Evolutionary conservation across 2,113 vertebrate species (phyloP), one percentile per base, ranked within the genome.

Genomic region (Illadopsis cleaveri): DNA sequence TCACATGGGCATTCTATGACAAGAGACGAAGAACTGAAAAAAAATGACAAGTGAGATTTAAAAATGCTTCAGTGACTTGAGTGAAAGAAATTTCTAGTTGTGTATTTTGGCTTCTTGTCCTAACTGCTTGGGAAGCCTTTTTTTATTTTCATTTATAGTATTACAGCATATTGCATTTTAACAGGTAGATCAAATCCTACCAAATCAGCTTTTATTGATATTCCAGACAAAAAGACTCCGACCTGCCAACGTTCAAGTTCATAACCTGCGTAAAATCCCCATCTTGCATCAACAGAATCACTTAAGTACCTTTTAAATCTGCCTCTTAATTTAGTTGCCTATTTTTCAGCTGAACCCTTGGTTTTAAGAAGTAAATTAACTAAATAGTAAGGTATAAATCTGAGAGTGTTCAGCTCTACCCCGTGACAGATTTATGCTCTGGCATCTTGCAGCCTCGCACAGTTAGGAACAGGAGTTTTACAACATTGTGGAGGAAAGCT

Each of bases 321-420:
- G 89, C 87, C 91, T 94, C 91, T 91, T 94, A 91, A 96, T 94
- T 93, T 89, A 94, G 81, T 80, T 4, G 33, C 60, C 91, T 91
- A 54, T 95, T 96, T 92, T 94, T 95, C 89, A 81, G 56, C 78
- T 18, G 78, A 94, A 95, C 78, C 66, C 50, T 93, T 85, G 78
- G 57, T 94, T 95, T 96, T 95, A 94, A 94, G 91, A 96, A 96
- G 89, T 95, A 94, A 96, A 95, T 95, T 94, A 97, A 94, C 89
- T 94, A 95, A 95, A 96, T 60, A 93, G 92, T 40, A 57, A 94
- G 90, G 85, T 89, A 93, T 94, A 97, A 97, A 94, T 96, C 90
- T 89, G 90, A 95, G 76, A 93, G 83, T 35, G 48, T 75, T 96
- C 94, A 86, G 94, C 82, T 91, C 82, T 94, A 71, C 40, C 76